Evolutionary conservation across 2,113 vertebrate species (phyloP).

Genomic region (Pseudorhombus dupliciocellatus): DNA sequence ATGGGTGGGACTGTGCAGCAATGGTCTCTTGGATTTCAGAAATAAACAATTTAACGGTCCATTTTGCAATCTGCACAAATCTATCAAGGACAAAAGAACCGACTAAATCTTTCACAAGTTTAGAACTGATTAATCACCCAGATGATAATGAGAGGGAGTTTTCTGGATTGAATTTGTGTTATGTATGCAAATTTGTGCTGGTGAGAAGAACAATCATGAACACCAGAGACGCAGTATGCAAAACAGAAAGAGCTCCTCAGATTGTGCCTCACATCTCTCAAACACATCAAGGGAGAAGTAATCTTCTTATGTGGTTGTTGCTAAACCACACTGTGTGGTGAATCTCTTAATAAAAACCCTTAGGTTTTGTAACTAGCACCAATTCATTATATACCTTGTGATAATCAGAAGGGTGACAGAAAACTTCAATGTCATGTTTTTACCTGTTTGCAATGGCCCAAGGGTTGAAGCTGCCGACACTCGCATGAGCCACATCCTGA

Average conservation of each 20-base stretch:
- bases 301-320: neutral
- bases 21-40: neutral
- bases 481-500: slow-evolving; percentile 82
- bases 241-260: neutral
- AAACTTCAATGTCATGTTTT: neutral
- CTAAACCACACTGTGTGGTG: too few species aligned
- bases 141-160: slow-evolving; percentile 11
- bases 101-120: neutral
- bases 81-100: neutral
- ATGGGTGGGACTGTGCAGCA: neutral
- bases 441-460: slow-evolving; percentile 91
- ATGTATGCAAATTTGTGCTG: slow-evolving; percentile 61
- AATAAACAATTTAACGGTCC: slow-evolving; percentile 22
- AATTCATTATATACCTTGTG: neutral
- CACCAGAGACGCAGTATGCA: slow-evolving; percentile 19
- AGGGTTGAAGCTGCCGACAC: slow-evolving; percentile 85
- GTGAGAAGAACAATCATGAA: slow-evolving; percentile 41
- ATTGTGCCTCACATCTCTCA: neutral
- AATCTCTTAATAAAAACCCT: too few species aligned
- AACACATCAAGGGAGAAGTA: neutral
- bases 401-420: too few species aligned
- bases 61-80: slow-evolving; percentile 12
- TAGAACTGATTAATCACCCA: neutral
- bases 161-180: slow-evolving; percentile 66
- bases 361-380: neutral